Conservation (phyloP, 1,140 invertebrate genomes). For the Campoletis sonorensis region DNA sequence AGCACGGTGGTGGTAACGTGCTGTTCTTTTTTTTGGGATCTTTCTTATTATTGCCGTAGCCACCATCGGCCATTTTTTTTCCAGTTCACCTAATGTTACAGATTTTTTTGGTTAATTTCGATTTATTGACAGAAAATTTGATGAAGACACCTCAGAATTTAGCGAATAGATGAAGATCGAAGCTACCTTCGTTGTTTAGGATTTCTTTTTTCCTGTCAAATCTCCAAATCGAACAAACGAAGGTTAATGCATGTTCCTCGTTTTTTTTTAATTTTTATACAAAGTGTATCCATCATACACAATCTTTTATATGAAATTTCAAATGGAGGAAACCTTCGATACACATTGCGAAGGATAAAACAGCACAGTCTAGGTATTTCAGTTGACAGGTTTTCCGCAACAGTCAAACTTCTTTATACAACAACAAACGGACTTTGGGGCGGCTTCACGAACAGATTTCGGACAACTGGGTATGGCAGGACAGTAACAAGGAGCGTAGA, state of each 20-base stretch:
- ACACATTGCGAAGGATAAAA: neutral
- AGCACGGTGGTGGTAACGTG: constrained; percentile 56
- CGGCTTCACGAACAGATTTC: constrained; percentile 11
- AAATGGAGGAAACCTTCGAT: neutral
- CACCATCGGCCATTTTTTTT: neutral
- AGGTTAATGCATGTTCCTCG: neutral
- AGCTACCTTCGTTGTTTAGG: neutral
- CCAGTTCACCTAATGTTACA: neutral
- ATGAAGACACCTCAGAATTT: constrained; percentile 13
- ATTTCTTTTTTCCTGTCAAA: neutral
- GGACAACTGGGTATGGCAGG: constrained; percentile 49
- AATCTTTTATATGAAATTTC: no score
- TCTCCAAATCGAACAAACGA: neutral
- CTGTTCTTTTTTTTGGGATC: constrained; percentile 10
- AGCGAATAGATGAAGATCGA: constrained; percentile 37
- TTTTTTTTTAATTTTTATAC: neutral
- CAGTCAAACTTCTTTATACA: constrained; percentile 58
- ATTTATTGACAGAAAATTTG: constrained; percentile 36
- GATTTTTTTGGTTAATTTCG: neutral
- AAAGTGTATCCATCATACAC: neutral
- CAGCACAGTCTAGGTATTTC: neutral
- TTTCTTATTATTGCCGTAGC: neutral
- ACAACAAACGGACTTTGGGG: constrained; percentile 43
- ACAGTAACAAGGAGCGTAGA: constrained; percentile 60
- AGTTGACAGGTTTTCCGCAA: constrained; percentile 56